Conservation (phyloP, 2,113 vertebrate species). For the Brachypteracias leptosomus region DNA sequence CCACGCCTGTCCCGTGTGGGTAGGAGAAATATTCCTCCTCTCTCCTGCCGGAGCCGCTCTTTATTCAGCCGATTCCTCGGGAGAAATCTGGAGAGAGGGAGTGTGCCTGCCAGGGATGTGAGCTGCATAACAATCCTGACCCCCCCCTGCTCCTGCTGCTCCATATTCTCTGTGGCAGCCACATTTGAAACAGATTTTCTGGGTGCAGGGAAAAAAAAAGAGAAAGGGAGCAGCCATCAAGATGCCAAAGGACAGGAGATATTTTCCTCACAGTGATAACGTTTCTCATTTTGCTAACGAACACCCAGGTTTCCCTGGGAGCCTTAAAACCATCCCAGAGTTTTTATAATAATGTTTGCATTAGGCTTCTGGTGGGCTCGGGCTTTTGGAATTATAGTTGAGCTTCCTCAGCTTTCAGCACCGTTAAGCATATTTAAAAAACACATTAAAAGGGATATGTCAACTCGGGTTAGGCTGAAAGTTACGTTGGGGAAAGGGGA, state of each 20-base stretch:
- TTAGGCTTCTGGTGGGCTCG: constrained; percentile 53
- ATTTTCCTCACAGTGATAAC: background rate
- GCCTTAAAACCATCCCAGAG: background rate
- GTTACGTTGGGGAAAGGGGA: background rate
- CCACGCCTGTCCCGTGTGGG: background rate
- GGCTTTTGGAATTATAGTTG: constrained; percentile 25
- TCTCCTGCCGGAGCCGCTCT: constrained; percentile 14
- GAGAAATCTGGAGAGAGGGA: constrained; percentile 61
- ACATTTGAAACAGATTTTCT: constrained; percentile 70
- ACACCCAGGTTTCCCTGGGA: constrained; percentile 5
- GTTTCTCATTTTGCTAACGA: background rate
- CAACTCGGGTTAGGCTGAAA: background rate
- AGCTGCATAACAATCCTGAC: constrained; percentile 60
- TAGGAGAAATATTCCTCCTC: constrained; percentile 14
- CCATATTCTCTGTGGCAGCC: constrained; percentile 37
- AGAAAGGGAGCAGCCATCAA: background rate
- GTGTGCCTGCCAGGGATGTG: constrained; percentile 31
- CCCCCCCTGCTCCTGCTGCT: constrained; percentile 15
- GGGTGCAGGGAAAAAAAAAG: constrained; percentile 19
- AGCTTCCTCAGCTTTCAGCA: constrained; percentile 52
- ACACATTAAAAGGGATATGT: constrained; percentile 23
- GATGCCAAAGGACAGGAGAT: background rate
- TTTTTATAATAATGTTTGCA: constrained; percentile 45
- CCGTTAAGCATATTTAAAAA: constrained; percentile 39
- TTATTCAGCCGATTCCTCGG: constrained; percentile 60